Base-by-base conservation (phyloP, 2,888 invertebrate species). In the Cylloceria caligata region DNA sequence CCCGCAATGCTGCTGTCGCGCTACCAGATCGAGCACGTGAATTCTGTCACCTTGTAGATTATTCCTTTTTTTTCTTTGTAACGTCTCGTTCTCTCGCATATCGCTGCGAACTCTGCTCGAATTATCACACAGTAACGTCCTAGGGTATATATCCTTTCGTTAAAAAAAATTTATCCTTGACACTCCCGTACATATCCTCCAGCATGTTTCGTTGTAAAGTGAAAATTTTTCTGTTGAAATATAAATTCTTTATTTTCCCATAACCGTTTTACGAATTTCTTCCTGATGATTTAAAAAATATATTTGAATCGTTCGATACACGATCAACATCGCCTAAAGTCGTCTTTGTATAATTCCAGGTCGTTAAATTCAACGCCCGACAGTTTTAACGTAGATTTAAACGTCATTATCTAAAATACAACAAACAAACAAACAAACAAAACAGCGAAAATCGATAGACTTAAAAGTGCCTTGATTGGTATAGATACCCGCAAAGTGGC, bases 341-440 rank as follows among this genome's bases (percentile, higher is more conserved):
- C 5, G n/a, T 57, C 2, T 74, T 82, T 65, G 21, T 82, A 60
- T 74, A 19, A 24, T 92, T 88, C 24, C 92, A 92, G 92, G 84
- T 92, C 92, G 57, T 85, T 89, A 83, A 92, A 92, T 84, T 92
- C 92, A 64, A 90, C 91, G 42, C 90, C 92, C 52, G 92, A 92
- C 84, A 91, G 90, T 88, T 90, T 89, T 86, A 92, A 91, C 84
- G 87, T 91, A 87, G 92, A 92, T 83, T 87, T 91, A 84, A 91
- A 92, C 81, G 89, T 90, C 83, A 88, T 91, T 72, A 89, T 92
- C 80, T 92, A 90, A 88, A 71, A 75, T 55, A 30, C 47, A 24
- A 47, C 60, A 42, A 68, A n/a, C 57, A 19, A 42, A 74, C n/a
- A 34, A 36, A 67, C 67, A 49, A 64, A 49, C 21, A 65, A 55